Evolutionary conservation across 2,888 invertebrate genomes (phyloP), one percentile per base, ranked within the genome.

Genomic region (Philereme vetulata): DNA sequence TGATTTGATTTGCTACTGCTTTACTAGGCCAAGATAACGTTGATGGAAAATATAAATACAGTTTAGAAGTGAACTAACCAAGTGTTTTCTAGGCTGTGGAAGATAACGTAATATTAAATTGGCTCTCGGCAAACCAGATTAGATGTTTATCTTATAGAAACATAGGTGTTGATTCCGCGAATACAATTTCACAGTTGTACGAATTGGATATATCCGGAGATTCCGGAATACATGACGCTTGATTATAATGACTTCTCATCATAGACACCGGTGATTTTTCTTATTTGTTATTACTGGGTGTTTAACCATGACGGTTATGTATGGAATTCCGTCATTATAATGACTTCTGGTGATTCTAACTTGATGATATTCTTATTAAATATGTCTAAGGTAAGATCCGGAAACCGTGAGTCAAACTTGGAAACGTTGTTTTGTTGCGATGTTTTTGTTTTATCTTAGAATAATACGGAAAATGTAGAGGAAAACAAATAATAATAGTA

Each of bases 151-250:
- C 58, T 44, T 8, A 45, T 51, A 35, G 5, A 6, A 21, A 21
- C 21, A 21, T 21, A 56, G 47, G 55, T 58, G 57, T 42, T 55
- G 58, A 58, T 62, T 62, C 62, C 45, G 51, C 55, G 62, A 62
- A 62, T 38, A 36, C 48, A 46, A 57, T 50, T 53, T 47, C 56
- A 57, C 42, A 54, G 57, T 42, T 49, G 47, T 56, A n/a, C 44
- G 60, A 35, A 51, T 57, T 46, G 38, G 55, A 54, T 54, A 59
- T 59, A 32, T 49, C 50, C 54, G 52, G 53, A 43, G 40, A 21
- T 21, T 51, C 47, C 47, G 46, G 33, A 21, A 2, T 21, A 9
- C n/a, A 51, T 21, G 44, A 44, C 51, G 51, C 42, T 35, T 38
- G 8, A 38, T 38, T 38, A 4, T 38, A 38, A 6, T 38, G 38